A percentile compares a stretch with the other conserved stretches of the same genome.
phyloP scores from a whole-genome alignment of 2,888 invertebrate genomes.

The Cantharis nigra region DNA sequence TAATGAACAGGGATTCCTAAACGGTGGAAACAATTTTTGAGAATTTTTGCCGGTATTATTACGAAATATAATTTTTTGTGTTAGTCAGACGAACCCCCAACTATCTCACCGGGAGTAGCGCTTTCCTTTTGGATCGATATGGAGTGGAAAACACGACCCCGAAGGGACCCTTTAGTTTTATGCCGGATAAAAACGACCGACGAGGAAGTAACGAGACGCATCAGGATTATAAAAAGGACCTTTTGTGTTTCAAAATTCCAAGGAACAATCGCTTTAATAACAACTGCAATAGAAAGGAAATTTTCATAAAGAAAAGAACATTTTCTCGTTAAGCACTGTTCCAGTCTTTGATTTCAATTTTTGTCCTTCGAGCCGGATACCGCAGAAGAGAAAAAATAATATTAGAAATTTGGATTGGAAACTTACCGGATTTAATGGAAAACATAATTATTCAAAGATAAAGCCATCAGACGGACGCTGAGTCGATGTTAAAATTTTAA shows the following conservation, averaged over 20 bases:
- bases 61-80: neutral
- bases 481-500: neutral
- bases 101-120: neutral
- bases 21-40: neutral
- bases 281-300: neutral
- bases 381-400: no score
- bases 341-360: neutral
- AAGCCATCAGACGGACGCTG: neutral
- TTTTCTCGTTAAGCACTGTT: neutral
- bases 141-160: conserved; percentile 11
- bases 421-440: conserved; percentile 5
- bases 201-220: conserved; percentile 8
- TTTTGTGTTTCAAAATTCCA: neutral
- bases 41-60: neutral
- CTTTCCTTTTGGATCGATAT: conserved; percentile 3
- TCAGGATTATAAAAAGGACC: neutral
- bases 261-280: neutral
- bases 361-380: neutral
- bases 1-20: neutral
- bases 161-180: conserved; percentile 12
- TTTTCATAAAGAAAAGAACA: neutral
- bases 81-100: neutral
- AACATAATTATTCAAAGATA: conserved; percentile 10
- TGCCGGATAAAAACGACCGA: conserved; percentile 4
- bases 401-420: no score